Conservation (phyloP, 2,113 vertebrate genomes). For the Otocyon megalotis region DNA sequence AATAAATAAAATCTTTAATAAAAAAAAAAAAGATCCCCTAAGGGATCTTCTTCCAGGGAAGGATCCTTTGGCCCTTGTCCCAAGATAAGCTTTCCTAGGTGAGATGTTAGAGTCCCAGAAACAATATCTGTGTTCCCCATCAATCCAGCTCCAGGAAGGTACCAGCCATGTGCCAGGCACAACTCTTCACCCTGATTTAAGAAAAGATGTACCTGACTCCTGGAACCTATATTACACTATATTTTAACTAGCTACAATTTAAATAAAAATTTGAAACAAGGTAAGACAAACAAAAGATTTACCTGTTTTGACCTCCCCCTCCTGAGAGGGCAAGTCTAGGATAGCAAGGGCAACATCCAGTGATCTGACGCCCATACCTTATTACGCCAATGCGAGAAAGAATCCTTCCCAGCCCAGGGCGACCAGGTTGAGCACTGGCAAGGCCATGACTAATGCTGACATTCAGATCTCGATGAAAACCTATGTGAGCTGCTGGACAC, state of each 20-base stretch:
- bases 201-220: background rate
- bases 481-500: background rate
- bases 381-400: background rate
- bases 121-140: background rate
- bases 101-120: background rate
- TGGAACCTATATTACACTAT: background rate
- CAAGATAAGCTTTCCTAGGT: background rate
- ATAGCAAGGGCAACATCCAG: background rate
- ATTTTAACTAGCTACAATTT: background rate
- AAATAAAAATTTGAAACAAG: background rate
- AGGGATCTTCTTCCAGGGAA: background rate
- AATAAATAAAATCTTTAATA: no score
- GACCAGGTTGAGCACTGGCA: background rate
- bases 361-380: background rate
- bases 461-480: background rate
- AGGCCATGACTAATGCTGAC: background rate
- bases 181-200: background rate
- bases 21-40: background rate
- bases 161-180: background rate
- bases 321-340: background rate
- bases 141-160: background rate
- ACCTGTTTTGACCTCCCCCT: background rate
- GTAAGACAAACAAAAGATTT: background rate
- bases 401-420: background rate
- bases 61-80: conserved; percentile 41